Percentiles rank a stretch among this genome's conserved stretches.
Conservation (phyloP, 2,113 vertebrate species). For the Panthera uncia region DNA sequence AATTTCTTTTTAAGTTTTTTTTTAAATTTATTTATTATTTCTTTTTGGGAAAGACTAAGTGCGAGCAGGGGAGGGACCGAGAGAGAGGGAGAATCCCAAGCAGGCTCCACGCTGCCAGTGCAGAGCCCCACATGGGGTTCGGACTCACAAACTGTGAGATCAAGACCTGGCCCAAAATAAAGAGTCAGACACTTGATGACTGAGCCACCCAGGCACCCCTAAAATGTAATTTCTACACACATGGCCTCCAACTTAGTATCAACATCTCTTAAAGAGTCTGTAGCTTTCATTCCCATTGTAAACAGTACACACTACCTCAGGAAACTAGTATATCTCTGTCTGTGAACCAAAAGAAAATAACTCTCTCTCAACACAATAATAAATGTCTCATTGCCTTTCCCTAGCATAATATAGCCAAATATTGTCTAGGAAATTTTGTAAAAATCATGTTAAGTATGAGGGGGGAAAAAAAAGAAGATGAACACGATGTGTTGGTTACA, state of each 20-base stretch:
- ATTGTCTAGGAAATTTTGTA: not conserved
- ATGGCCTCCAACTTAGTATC: not conserved
- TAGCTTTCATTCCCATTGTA: not conserved
- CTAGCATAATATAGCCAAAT: not conserved
- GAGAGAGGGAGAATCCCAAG: no score
- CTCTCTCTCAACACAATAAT: not conserved
- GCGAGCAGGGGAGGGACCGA: no score
- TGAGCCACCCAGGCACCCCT: no score
- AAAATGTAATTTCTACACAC: not conserved
- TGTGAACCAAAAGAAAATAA: not conserved
- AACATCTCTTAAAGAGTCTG: not conserved
- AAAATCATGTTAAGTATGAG: not conserved
- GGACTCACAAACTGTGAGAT: no score
- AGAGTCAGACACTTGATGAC: no score
- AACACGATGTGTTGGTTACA: not conserved
- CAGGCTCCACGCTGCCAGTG: no score
- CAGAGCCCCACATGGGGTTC: no score
- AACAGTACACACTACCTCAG: not conserved
- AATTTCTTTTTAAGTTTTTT: no score
- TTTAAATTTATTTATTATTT: no score
- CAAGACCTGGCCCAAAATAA: no score
- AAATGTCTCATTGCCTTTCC: not conserved
- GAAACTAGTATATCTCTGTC: not conserved
- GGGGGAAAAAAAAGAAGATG: not conserved
- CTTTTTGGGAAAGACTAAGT: no score